phyloP scores from a whole-genome alignment of 2,797 vertebrate genomes.

The Neomorphus geoffroyi region DNA sequence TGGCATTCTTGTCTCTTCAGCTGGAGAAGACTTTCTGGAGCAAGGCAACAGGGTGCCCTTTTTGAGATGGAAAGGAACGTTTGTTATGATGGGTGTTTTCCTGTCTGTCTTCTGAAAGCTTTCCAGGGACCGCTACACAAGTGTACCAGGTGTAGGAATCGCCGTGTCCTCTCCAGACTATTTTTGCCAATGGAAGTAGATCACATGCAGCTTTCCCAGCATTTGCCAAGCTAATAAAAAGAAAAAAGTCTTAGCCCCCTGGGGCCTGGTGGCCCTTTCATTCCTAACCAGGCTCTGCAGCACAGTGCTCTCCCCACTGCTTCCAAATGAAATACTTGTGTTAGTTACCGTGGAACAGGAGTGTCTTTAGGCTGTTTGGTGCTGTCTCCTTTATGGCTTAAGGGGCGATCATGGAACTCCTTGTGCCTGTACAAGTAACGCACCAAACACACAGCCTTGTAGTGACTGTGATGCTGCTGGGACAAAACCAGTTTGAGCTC shows the following conservation, averaged over 20 bases:
- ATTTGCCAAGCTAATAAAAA: neutral
- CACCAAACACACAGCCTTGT: neutral
- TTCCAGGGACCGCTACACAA: neutral
- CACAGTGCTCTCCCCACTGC: neutral
- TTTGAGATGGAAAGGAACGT: neutral
- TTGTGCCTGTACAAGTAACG: neutral
- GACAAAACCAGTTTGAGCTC: neutral
- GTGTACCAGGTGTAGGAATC: neutral
- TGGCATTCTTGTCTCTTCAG: neutral
- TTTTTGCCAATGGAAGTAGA: neutral
- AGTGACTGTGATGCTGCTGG: neutral
- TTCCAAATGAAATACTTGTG: neutral
- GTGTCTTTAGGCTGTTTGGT: accelerated
- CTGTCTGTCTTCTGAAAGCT: neutral
- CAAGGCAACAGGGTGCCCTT: neutral
- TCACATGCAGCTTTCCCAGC: neutral
- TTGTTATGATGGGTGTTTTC: neutral
- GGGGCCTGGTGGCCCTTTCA: neutral
- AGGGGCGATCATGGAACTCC: neutral
- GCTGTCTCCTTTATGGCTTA: neutral
- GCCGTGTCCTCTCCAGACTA: neutral
- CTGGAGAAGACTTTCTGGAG: slow-evolving; percentile 5
- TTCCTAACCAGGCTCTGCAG: neutral
- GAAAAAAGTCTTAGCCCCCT: neutral
- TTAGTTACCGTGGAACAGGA: neutral